Conservation (phyloP, 2,797 vertebrate genomes). For the Streptopelia turtur region DNA sequence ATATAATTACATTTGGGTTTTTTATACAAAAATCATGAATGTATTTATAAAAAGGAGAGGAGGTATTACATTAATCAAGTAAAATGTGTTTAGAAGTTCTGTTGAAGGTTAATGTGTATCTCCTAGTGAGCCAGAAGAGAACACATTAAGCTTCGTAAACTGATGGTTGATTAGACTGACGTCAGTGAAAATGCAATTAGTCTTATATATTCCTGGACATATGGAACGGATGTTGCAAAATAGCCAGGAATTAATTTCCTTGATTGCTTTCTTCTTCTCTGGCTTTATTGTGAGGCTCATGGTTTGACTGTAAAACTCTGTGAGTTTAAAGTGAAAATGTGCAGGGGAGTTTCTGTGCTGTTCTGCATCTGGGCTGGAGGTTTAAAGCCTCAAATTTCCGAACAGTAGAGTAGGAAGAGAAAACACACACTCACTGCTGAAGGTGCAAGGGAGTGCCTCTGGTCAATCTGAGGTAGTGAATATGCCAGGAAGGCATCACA, state of each 20-base stretch:
- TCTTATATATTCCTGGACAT: slow-evolving; percentile 60
- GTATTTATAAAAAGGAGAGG: slow-evolving; percentile 8
- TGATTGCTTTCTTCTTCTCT: slow-evolving; percentile 29
- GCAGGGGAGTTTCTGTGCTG: not conserved
- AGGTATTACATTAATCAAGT: slow-evolving; percentile 29
- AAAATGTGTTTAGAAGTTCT: slow-evolving; percentile 28
- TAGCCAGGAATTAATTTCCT: slow-evolving; percentile 50
- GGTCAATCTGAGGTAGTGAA: rapidly evolving
- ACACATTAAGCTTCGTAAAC: slow-evolving; percentile 46
- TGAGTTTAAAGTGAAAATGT: not conserved
- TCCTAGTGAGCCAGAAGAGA: slow-evolving; percentile 40
- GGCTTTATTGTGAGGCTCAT: not conserved
- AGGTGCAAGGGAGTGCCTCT: not conserved
- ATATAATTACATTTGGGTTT: not conserved
- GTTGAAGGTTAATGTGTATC: slow-evolving; percentile 49
- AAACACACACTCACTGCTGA: rapidly evolving
- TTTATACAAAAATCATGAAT: slow-evolving; percentile 6
- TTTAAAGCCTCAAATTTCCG: not conserved
- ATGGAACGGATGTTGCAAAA: slow-evolving; percentile 52
- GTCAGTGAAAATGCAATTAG: slow-evolving; percentile 62
- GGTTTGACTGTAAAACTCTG: not conserved
- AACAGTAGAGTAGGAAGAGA: not conserved
- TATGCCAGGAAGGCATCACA: not conserved
- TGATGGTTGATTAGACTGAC: slow-evolving; percentile 46
- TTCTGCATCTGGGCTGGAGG: not conserved